phyloP scores from a whole-genome alignment of 2,797 vertebrate species.

The Onychomys leucogaster region DNA sequence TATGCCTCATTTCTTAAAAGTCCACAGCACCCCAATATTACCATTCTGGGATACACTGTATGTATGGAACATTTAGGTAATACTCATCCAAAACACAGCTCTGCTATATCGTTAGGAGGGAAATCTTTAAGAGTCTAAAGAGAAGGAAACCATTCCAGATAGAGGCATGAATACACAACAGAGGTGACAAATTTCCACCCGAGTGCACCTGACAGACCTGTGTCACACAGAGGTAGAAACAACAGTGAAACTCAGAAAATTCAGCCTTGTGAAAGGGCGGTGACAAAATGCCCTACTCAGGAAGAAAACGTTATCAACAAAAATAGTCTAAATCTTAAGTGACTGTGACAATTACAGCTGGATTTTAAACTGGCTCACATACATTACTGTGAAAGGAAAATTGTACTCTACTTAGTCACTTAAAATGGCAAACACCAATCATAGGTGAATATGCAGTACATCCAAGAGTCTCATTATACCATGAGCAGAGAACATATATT shows the following conservation, averaged over 20 bases:
- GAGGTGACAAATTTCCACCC: neutral
- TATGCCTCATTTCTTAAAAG: neutral
- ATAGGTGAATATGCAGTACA: neutral
- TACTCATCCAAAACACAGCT: neutral
- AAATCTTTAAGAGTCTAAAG: neutral
- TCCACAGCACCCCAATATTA: neutral
- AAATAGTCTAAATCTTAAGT: neutral
- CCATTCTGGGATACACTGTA: neutral
- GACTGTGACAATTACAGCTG: neutral
- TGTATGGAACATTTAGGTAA: no score
- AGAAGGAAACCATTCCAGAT: neutral
- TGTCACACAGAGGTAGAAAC: neutral
- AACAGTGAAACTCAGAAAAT: neutral
- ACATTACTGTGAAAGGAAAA: neutral
- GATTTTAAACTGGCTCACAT: conserved; percentile 23
- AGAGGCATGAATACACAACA: neutral
- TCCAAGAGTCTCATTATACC: neutral
- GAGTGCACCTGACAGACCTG: neutral
- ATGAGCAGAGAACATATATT: neutral
- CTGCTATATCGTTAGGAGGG: neutral
- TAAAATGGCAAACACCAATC: conserved; percentile 46
- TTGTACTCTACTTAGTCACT: neutral
- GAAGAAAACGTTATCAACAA: neutral
- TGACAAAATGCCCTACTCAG: neutral
- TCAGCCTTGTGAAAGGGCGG: neutral